Conservation (phyloP, 2,113 vertebrate species). For the Ceuthmochares aereus region DNA sequence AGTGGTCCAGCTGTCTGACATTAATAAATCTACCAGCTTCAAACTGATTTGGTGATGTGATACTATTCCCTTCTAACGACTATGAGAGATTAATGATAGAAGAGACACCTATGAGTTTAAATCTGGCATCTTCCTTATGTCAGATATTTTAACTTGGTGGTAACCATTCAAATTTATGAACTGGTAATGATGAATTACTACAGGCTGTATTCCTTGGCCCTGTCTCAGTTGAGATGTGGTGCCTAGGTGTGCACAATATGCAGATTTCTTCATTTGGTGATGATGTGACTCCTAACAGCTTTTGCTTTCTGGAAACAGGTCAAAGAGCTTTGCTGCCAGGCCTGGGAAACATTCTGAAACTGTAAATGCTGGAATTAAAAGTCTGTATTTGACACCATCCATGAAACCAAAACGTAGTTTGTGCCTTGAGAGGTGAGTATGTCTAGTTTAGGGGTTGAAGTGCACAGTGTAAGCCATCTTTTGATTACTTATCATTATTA, state of each 20-base stretch:
- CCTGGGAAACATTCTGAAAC: background rate
- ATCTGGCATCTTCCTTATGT: background rate
- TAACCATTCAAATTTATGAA: background rate
- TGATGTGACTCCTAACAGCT: background rate
- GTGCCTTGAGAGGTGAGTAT: slow-evolving; percentile 51
- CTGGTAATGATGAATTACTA: background rate
- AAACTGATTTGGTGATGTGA: background rate
- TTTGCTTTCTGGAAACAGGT: background rate
- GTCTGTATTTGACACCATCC: background rate
- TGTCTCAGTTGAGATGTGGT: background rate
- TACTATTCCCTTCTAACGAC: background rate
- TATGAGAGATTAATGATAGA: background rate
- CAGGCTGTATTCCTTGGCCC: background rate
- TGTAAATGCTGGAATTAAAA: background rate
- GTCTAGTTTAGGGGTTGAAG: background rate
- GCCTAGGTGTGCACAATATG: background rate
- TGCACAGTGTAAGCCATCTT: background rate
- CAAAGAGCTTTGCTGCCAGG: background rate
- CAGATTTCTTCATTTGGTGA: background rate
- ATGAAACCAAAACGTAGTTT: background rate
- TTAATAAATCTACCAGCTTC: background rate
- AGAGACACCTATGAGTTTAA: background rate
- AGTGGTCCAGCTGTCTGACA: background rate
- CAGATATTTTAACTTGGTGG: background rate
- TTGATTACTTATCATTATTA: background rate